A percentile compares a stretch with the other conserved stretches of the same genome.
phyloP scores from a whole-genome alignment of 2,888 invertebrate genomes.

The Penaeus monodon region DNA sequence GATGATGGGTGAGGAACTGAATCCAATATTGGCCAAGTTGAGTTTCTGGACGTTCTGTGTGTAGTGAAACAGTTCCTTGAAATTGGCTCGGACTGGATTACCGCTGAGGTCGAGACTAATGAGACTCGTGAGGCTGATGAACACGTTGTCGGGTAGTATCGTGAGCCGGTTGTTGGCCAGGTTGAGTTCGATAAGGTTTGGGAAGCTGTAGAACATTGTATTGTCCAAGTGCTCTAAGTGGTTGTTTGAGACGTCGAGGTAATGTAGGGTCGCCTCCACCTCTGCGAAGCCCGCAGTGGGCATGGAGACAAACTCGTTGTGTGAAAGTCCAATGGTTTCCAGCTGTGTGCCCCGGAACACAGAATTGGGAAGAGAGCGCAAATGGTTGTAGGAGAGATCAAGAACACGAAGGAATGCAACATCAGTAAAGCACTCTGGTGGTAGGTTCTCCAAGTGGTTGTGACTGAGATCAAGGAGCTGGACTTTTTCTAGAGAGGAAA shows the following conservation, averaged over 20 bases:
- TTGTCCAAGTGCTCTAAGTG: constrained; percentile 88
- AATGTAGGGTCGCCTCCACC: constrained; percentile 83
- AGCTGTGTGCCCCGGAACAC: constrained; percentile 67
- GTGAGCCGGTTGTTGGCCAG: constrained; percentile 85
- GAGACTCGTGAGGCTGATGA: constrained; percentile 84
- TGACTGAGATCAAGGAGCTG: constrained; percentile 67
- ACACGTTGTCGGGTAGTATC: constrained; percentile 89
- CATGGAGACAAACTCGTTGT: constrained; percentile 68
- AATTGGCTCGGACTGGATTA: constrained; percentile 85
- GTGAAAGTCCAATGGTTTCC: constrained; percentile 67
- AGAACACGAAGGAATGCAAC: constrained; percentile 67
- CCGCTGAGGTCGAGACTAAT: constrained; percentile 82
- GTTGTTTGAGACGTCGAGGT: constrained; percentile 84
- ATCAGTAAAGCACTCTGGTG: constrained; percentile 67
- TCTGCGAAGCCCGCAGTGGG: constrained; percentile 83
- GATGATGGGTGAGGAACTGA: constrained; percentile 81
- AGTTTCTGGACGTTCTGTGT: constrained; percentile 84
- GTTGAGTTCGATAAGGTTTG: constrained; percentile 82
- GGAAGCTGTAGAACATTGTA: constrained; percentile 86
- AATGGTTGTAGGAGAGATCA: constrained; percentile 67
- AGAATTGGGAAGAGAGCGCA: constrained; percentile 67
- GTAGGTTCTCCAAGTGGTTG: constrained; percentile 68
- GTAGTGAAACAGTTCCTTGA: constrained; percentile 88
- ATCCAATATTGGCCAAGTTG: constrained; percentile 82
- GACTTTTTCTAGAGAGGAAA: constrained; percentile 78